A percentile compares a stretch with the other conserved stretches of the same genome.
These are phyloP conservation scores for Enteromius argenteus DNA, from an alignment of 2,797 vertebrate genomes.

Conservation along the genomic window DNA sequence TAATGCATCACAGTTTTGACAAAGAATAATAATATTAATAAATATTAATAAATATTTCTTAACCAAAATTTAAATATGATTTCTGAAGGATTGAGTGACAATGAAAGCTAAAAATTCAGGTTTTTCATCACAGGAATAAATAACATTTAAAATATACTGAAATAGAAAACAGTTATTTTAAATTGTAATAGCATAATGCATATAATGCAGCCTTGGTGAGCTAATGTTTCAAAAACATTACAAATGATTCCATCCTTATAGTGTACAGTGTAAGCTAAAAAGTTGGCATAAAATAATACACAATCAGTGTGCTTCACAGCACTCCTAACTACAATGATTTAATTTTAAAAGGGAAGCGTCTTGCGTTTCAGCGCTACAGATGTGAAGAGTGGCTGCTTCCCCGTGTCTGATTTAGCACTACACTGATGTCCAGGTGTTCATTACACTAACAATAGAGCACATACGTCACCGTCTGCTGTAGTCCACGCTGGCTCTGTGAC, in stretches of 20 bases:
- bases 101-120: background rate
- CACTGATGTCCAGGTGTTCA: slow-evolving; percentile 83
- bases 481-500: slow-evolving; percentile 72
- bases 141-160: background rate
- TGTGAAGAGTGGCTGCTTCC: slow-evolving; percentile 69
- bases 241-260: background rate
- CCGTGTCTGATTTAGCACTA: slow-evolving; percentile 74
- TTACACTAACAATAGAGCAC: slow-evolving; percentile 82
- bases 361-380: slow-evolving; percentile 62
- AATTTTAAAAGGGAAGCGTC: slow-evolving; percentile 33
- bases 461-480: slow-evolving; percentile 71
- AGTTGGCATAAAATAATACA: background rate
- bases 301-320: background rate
- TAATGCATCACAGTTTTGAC: background rate
- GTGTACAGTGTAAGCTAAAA: background rate
- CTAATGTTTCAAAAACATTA: background rate
- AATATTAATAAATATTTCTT: background rate
- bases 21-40: background rate
- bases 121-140: background rate
- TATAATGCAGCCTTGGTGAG: background rate
- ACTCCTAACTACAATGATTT: background rate
- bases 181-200: background rate
- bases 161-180: background rate
- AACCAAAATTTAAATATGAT: background rate
- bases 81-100: background rate